Evolutionary conservation across 2,888 invertebrate species (phyloP), one percentile per base, ranked within the genome.

Genomic region (Trissolcus japonicus): DNA sequence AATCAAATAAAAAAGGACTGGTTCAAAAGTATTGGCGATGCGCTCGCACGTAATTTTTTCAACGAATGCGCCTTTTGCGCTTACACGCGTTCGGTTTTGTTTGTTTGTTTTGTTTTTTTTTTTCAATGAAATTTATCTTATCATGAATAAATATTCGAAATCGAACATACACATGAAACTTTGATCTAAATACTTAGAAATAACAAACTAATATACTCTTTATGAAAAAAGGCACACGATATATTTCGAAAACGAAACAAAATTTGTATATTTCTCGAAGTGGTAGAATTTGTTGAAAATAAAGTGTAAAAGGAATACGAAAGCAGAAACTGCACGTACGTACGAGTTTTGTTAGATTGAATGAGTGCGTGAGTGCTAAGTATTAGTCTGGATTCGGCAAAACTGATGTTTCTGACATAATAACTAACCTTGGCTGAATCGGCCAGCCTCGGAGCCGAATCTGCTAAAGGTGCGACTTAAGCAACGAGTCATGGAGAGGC

Each of bases 391-490:
- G 69, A 65, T 71, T 71, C 56, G 71, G 72, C 55, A 46, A 75
- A 77, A 56, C 55, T 50, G 51, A 77, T 56, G 78, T 80, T n/a
- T 80, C 81, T 84, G 82, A 81, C 83, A 86, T 83, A 84, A 83
- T 83, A 78, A 85, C 87, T 89, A 89, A 89, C 89, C 84, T 86
- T 82, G 88, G 88, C 87, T 87, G 82, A 85, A 87, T 88, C 88
- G 89, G 88, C 85, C 92, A 96, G 97, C 97, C 89, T 98, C 98
- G 91, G 98, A 98, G 93, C 97, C 98, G 85, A 98, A 98, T 93
- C 93, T 98, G 91, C 93, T 96, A 91, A 96, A 96, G 92, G 95
- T 96, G 91, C 94, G 96, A 83, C 93, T 96, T 89, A 96, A 96
- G 92, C 95, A 97, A 92, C 96, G 98, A 90, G 97, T 98, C 89